These are phyloP conservation scores for Anguilla megastoma DNA, from an alignment of 2,797 vertebrate genomes.

Conservation along the genomic window DNA sequence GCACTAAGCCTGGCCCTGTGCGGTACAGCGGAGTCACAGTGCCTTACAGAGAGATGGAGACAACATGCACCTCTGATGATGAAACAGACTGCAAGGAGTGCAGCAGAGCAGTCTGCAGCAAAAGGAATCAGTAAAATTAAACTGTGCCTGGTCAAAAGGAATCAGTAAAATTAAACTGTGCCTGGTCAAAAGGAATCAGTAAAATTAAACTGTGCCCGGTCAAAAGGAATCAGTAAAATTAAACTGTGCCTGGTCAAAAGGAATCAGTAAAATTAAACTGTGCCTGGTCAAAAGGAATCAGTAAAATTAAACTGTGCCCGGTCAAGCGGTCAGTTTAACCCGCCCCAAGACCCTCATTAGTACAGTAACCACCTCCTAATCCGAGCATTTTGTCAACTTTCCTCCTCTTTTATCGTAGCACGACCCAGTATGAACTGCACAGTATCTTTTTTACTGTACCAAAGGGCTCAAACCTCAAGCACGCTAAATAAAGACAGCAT, in stretches of 20 bases:
- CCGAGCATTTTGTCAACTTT: not conserved
- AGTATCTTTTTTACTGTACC: not conserved
- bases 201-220: no score
- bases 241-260: not conserved
- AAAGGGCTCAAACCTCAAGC: not conserved
- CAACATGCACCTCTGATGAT: not conserved
- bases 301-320: no score
- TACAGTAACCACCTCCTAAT: not conserved
- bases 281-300: no score
- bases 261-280: no score
- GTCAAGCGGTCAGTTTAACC: not conserved
- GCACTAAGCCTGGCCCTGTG: not conserved
- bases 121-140: not conserved
- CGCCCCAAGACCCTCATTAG: not conserved
- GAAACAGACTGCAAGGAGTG: not conserved
- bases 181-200: no score
- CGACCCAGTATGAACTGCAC: not conserved
- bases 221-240: not conserved
- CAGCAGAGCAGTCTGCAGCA: not conserved
- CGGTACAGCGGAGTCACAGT: not conserved
- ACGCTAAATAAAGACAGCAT: not conserved
- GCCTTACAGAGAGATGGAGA: not conserved
- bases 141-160: not conserved
- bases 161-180: no score
- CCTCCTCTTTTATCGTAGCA: not conserved